These are phyloP conservation scores for Zapornia atra DNA, from an alignment of 2,113 vertebrate species.

Conservation along the genomic window DNA sequence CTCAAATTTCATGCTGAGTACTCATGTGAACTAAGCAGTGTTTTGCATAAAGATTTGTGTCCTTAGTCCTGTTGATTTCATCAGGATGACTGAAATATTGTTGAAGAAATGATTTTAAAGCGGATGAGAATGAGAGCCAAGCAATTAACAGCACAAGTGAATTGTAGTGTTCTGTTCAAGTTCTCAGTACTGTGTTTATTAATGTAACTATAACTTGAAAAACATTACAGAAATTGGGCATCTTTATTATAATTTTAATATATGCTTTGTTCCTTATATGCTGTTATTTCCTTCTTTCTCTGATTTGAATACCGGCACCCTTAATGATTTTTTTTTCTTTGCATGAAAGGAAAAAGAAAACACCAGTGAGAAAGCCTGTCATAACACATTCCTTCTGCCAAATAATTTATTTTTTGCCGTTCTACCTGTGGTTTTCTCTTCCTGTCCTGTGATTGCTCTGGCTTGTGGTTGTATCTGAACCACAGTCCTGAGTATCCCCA, in stretches of 20 bases:
- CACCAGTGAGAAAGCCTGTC: neutral
- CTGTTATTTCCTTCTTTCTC: neutral
- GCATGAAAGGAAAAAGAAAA: neutral
- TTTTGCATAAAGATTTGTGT: neutral
- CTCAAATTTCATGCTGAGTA: neutral
- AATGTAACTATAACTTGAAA: neutral
- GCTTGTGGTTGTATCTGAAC: neutral
- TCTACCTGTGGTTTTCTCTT: neutral
- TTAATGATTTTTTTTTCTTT: neutral
- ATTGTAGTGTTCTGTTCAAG: neutral
- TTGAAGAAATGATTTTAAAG: neutral
- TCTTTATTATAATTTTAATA: neutral
- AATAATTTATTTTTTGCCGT: neutral
- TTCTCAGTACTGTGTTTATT: neutral
- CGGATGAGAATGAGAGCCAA: neutral
- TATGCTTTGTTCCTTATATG: neutral
- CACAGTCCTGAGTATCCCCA: neutral
- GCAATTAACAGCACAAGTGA: neutral
- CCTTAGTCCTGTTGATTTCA: neutral
- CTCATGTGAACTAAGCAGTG: neutral
- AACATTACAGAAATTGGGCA: neutral
- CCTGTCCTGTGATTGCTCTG: neutral
- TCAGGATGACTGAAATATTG: neutral
- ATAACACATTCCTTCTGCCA: neutral
- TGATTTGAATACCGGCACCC: neutral